Evolutionary conservation across 2,888 invertebrate genomes (phyloP).

Genomic region (Tyria jacobaeae): DNA sequence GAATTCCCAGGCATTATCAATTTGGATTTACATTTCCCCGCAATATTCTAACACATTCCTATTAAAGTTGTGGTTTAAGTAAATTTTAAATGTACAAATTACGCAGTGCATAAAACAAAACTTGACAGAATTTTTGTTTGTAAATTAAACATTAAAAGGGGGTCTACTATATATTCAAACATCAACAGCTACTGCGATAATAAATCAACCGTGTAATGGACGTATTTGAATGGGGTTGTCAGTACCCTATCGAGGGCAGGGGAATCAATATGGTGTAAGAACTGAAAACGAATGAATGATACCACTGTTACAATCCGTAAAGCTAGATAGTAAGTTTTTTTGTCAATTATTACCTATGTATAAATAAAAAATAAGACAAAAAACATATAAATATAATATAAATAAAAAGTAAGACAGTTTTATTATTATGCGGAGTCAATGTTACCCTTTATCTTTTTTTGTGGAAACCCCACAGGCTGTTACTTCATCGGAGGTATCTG

Average conservation of each 20-base stretch:
- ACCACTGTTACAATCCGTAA: not conserved
- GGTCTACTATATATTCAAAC: not conserved
- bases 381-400: too few relatives aligned
- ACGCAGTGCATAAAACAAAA: not conserved
- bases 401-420: too few relatives aligned
- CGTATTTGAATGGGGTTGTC: not conserved
- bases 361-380: too few relatives aligned
- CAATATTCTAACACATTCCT: too few relatives aligned
- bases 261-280: not conserved
- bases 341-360: not conserved
- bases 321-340: not conserved
- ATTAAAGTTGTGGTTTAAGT: too few relatives aligned
- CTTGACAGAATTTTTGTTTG: not conserved
- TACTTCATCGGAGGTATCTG: too few relatives aligned
- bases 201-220: not conserved
- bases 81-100: too few relatives aligned
- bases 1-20: too few relatives aligned
- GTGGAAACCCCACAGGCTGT: too few relatives aligned
- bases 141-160: not conserved
- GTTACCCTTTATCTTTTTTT: too few relatives aligned
- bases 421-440: too few relatives aligned
- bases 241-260: conserved; percentile 2
- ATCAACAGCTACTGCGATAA: not conserved
- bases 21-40: too few relatives aligned
- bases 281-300: conserved; percentile 2